A percentile compares a stretch with the other conserved stretches of the same genome.
phyloP scores from a whole-genome alignment of 2,888 invertebrate genomes.

The Opisthograptis luteolata region DNA sequence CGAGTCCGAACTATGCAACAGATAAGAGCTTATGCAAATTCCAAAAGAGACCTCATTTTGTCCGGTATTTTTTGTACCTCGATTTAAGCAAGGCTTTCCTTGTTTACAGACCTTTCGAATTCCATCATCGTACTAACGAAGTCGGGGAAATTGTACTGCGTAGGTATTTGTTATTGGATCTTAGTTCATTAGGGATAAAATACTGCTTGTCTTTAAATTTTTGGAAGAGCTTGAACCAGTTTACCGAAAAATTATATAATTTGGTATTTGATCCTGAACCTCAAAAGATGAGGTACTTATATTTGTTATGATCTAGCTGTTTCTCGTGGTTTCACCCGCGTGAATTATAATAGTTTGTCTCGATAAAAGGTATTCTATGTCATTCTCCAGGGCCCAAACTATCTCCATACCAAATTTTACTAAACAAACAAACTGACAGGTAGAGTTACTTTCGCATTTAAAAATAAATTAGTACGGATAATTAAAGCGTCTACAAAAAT shows the following conservation, averaged over 20 bases:
- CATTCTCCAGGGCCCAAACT: no score
- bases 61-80: conserved; percentile 42
- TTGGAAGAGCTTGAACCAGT: neutral
- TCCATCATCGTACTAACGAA: conserved; percentile 39
- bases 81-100: conserved; percentile 47
- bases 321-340: no score
- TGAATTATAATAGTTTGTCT: no score
- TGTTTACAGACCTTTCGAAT: conserved; percentile 50
- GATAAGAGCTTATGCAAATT: conserved; percentile 52
- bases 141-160: conserved; percentile 24
- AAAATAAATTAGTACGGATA: no score
- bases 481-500: no score
- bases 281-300: no score
- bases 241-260: conserved; percentile 15
- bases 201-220: conserved; percentile 18
- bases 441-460: no score
- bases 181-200: conserved; percentile 37
- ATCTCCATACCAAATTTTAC: no score
- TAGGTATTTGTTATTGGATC: conserved; percentile 48
- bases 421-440: no score
- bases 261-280: neutral
- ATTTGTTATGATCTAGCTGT: no score
- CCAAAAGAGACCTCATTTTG: conserved; percentile 44
- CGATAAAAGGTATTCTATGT: no score
- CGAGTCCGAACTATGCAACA: conserved; percentile 25